Percentiles rank a stretch among this genome's conserved stretches.
These are phyloP conservation scores for Nyleta sp. DNA, from an alignment of 2,888 invertebrate species.

Conservation along the genomic window DNA sequence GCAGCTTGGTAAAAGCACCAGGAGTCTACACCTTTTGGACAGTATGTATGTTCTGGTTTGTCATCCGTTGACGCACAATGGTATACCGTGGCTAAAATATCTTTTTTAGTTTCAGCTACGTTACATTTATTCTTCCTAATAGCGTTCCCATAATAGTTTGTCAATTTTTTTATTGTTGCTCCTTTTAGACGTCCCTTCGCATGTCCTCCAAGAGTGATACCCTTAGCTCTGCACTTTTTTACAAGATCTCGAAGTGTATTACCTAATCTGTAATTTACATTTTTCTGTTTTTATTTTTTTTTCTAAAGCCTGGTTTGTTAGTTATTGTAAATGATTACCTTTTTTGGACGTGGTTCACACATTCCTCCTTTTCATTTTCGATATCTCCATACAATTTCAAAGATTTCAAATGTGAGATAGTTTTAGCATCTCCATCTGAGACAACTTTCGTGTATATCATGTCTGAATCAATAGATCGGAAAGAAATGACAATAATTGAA, in stretches of 20 bases:
- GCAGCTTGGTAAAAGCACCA: slow-evolving; percentile 37
- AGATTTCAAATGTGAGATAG: slow-evolving; percentile 13
- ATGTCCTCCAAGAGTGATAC: slow-evolving; percentile 5
- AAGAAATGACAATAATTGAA: too few species aligned
- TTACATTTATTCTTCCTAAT: neutral
- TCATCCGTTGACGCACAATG: slow-evolving; percentile 30
- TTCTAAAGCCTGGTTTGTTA: too few species aligned
- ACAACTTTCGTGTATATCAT: slow-evolving; percentile 16
- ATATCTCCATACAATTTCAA: slow-evolving; percentile 22
- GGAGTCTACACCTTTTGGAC: slow-evolving; percentile 4
- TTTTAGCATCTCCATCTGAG: slow-evolving; percentile 29
- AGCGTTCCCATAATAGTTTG: slow-evolving; percentile 10
- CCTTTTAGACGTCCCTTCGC: slow-evolving; percentile 15
- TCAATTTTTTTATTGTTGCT: slow-evolving; percentile 7
- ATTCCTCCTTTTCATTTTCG: slow-evolving; percentile 17
- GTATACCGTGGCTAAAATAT: slow-evolving; percentile 9
- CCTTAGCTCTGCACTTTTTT: slow-evolving; percentile 1
- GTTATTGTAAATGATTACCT: neutral
- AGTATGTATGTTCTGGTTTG: slow-evolving; percentile 3
- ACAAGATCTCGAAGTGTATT: slow-evolving; percentile 6
- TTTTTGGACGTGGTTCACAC: slow-evolving; percentile 27
- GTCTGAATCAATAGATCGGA: too few species aligned
- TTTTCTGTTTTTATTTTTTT: too few species aligned
- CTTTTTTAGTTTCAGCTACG: neutral
- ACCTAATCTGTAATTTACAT: slow-evolving; percentile 4